Evolutionary conservation across 1,140 invertebrate species (phyloP).

Genomic region (Antheraea pernyi): DNA sequence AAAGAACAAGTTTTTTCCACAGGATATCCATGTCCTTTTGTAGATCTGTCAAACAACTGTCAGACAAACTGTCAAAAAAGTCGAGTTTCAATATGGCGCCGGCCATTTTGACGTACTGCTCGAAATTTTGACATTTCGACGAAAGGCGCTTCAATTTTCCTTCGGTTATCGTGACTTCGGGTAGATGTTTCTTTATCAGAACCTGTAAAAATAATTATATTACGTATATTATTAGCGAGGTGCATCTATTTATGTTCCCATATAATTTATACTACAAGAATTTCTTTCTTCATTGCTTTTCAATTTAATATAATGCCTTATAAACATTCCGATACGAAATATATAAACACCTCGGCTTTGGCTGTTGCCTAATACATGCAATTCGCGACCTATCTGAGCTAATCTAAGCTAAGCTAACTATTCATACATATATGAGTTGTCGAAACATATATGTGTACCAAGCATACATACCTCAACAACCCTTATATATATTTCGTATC

Average conservation of each 20-base stretch:
- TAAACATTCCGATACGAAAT: too few relatives aligned
- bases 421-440: too few relatives aligned
- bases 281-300: too few relatives aligned
- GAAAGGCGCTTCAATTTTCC: slow-evolving; percentile 71
- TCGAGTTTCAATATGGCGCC: slow-evolving; percentile 77
- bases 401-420: too few relatives aligned
- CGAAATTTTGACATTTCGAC: slow-evolving; percentile 80
- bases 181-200: slow-evolving; percentile 71
- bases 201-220: slow-evolving; percentile 37
- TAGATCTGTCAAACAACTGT: slow-evolving; percentile 74
- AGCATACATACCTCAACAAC: too few relatives aligned
- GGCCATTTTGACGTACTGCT: slow-evolving; percentile 84
- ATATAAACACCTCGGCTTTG: too few relatives aligned
- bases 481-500: too few relatives aligned
- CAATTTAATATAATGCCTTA: too few relatives aligned
- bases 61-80: slow-evolving; percentile 69
- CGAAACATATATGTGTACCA: too few relatives aligned
- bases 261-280: too few relatives aligned
- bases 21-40: slow-evolving; percentile 69
- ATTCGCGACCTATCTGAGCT: too few relatives aligned
- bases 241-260: neutral
- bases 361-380: too few relatives aligned
- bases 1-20: slow-evolving; percentile 86
- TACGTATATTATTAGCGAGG: neutral
- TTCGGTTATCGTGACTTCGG: slow-evolving; percentile 42